A percentile compares a stretch with the other conserved stretches of the same genome.
Evolutionary conservation across 2,888 invertebrate genomes (phyloP).

Genomic region (Caenorhabditis sp.): DNA sequence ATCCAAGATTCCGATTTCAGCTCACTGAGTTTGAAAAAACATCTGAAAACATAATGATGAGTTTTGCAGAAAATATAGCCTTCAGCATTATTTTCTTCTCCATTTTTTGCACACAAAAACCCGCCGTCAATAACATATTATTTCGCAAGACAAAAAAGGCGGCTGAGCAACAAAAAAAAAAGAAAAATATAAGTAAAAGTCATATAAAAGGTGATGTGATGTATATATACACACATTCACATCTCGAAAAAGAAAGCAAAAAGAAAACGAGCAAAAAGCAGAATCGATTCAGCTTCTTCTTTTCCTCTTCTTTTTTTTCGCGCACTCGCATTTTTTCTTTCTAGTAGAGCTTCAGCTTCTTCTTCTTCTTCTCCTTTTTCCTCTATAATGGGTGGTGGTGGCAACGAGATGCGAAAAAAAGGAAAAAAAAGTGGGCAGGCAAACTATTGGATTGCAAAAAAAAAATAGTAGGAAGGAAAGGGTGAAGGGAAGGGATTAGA

Average conservation of each 20-base stretch:
- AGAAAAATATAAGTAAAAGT: not conserved
- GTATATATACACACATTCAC: conserved; percentile 1
- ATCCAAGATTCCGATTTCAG: no score
- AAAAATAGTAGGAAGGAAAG: not conserved
- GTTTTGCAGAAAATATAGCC: no score
- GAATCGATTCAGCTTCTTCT: conserved; percentile 1
- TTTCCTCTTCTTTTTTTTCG: not conserved
- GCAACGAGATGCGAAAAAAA: conserved; percentile 4
- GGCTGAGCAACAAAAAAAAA: no score
- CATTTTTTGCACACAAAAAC: no score
- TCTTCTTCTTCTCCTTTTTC: not conserved
- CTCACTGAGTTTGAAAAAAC: no score
- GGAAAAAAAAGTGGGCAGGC: not conserved
- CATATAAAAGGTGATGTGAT: not conserved
- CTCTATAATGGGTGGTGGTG: not conserved
- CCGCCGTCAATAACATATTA: no score
- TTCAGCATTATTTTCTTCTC: no score
- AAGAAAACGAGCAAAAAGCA: conserved; percentile 1
- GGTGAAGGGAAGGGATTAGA: not conserved
- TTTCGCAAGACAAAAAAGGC: no score
- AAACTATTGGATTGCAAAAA: conserved; percentile 4
- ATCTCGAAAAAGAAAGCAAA: not conserved
- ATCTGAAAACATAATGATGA: no score
- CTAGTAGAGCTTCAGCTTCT: not conserved
- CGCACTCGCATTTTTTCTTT: conserved; percentile 1